Percentiles rank a stretch among this genome's conserved stretches.
These are phyloP conservation scores for Tachycineta bicolor DNA, from an alignment of 2,113 vertebrate genomes.

Conservation along the genomic window DNA sequence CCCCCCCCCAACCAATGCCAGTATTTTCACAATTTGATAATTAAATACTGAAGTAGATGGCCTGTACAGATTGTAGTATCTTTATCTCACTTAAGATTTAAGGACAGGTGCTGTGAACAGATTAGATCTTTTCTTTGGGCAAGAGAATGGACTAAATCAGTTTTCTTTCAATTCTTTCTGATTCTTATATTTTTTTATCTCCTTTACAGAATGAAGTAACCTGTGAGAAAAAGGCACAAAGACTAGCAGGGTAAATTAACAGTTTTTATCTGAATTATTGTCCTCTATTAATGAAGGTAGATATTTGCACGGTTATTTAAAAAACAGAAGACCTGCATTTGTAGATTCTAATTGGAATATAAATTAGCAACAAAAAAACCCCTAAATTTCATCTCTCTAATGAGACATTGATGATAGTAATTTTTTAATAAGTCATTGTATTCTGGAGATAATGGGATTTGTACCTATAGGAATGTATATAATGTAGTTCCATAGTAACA, in stretches of 20 bases:
- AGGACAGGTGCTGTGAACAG: background rate
- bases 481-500: background rate
- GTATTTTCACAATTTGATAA: background rate
- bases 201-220: background rate
- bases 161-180: background rate
- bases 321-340: background rate
- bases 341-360: background rate
- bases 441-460: background rate
- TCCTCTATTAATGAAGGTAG: background rate
- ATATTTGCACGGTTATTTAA: background rate
- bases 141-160: background rate
- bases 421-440: background rate
- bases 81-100: background rate
- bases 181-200: background rate
- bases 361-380: background rate
- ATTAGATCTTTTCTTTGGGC: background rate
- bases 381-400: background rate
- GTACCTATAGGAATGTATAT: background rate
- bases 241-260: background rate
- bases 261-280: background rate
- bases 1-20: background rate
- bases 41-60: background rate
- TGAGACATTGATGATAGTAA: background rate
- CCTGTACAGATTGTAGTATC: background rate
- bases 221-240: background rate